A percentile compares a stretch with the other conserved stretches of the same genome.
These are phyloP conservation scores for Scaptomyza caliginosa DNA, from an alignment of 2,888 invertebrate species.

Conservation along the genomic window DNA sequence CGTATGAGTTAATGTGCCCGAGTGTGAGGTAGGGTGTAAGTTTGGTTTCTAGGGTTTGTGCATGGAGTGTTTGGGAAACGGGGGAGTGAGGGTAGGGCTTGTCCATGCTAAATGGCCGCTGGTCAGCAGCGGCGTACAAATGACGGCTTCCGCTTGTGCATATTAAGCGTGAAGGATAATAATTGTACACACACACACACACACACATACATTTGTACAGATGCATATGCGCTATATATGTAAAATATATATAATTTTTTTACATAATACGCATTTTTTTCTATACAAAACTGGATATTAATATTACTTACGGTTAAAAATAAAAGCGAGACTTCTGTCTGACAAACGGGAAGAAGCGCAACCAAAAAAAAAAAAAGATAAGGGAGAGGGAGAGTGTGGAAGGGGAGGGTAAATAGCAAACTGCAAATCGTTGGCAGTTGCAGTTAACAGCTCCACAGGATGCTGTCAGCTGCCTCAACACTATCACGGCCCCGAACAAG, in stretches of 20 bases:
- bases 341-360: slow-evolving; percentile 30
- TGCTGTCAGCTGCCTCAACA: slow-evolving; percentile 43
- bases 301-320: slow-evolving; percentile 79
- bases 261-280: slow-evolving; percentile 46
- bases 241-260: slow-evolving; percentile 47
- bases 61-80: background rate
- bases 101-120: slow-evolving; percentile 70
- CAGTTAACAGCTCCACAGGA: slow-evolving; percentile 30
- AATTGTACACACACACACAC: slow-evolving; percentile 65
- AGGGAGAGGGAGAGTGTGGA: background rate
- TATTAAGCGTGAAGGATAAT: slow-evolving; percentile 80
- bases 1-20: slow-evolving; percentile 4
- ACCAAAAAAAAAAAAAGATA: background rate
- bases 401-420: slow-evolving; percentile 16
- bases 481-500: slow-evolving; percentile 26
- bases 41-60: background rate
- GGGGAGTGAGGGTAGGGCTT: too few relatives aligned
- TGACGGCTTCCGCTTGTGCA: slow-evolving; percentile 80
- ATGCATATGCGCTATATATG: slow-evolving; percentile 20
- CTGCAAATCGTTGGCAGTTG: slow-evolving; percentile 39
- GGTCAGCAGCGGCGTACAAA: slow-evolving; percentile 75
- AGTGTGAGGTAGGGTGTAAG: background rate
- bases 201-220: slow-evolving; percentile 1
- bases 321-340: slow-evolving; percentile 65
- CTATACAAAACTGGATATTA: slow-evolving; percentile 71